Base-by-base conservation (phyloP, 2,797 vertebrate genomes). In the Anomalospiza imberbis region DNA sequence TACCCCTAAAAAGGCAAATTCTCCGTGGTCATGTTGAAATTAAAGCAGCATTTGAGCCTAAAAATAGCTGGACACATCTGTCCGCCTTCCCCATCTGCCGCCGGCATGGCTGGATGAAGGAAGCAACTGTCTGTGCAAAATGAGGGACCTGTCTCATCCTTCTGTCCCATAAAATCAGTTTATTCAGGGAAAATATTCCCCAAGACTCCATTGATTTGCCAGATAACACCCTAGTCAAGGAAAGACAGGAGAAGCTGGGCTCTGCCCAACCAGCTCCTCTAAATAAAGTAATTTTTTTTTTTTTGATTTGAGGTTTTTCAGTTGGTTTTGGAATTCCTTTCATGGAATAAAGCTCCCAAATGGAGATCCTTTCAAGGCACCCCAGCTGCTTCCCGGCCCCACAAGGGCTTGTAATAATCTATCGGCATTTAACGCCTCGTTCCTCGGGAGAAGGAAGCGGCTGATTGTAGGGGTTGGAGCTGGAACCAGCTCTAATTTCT, bases 51-150 rank as follows among this genome's bases (percentile, higher is more conserved):
- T 73, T 84, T 31, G 45, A 74, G 36, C 74, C 94, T 94, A 85
- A 88, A 93, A 95, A 95, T 93, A 95, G 38, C 79, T 9, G 1
- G 75, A 67, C 72, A 24, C 95, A 82, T 94, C 95, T 85, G 92
- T 50, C 88, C 0, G 6, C 91, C 63, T 48, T 89, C 53, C 65
- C 87, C 87, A 48, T 65, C 83, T 68, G 91, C 84, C 1, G 1
- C 65, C 7, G 0, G 68, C 51, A 65, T 9, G 16, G 70, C 70
- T 51, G 75, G 32, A 28, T 74, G 71, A 95, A 91, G 82, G 85
- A 9, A 87, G 26, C 0, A 1, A 70, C 74, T 85, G 84, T 84
- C 10, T 26, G 62, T 0, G 6, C 48, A 89, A 31, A 95, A 85
- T 20, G 31, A 75, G 60, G 62, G 61, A 38, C 42, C 71, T 78